Conservation (phyloP, 2,113 vertebrate genomes). For the Benitochromis conjunctus region DNA sequence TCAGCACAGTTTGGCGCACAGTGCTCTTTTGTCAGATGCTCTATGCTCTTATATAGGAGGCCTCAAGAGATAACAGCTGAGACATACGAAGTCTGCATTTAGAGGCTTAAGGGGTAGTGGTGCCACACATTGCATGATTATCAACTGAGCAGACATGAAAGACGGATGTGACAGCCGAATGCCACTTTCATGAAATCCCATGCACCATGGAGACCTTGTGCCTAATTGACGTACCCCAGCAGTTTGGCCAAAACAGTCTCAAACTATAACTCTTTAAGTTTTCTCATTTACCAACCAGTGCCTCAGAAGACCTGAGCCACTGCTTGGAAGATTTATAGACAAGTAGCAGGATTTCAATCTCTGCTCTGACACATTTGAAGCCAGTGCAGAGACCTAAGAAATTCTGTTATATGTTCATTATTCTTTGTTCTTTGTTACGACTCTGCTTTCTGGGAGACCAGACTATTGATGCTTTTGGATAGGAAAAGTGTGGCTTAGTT, state of each 20-base stretch:
- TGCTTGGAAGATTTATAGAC: neutral
- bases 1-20: neutral
- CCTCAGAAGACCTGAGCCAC: neutral
- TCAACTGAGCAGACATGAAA: neutral
- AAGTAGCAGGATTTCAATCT: neutral
- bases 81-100: neutral
- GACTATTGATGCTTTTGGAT: neutral
- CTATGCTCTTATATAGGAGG: neutral
- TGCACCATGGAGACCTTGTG: neutral
- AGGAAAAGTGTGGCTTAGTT: neutral
- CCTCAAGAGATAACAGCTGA: neutral
- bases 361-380: neutral
- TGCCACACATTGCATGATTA: neutral
- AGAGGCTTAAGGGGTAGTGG: neutral
- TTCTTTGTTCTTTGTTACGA: neutral
- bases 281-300: neutral
- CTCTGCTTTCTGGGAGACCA: neutral
- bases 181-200: neutral
- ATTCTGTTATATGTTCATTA: neutral
- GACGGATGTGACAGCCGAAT: neutral
- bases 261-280: neutral
- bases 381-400: neutral
- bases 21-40: neutral
- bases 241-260: neutral
- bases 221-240: neutral